Conservation (phyloP, 2,113 vertebrate genomes). For the Neolamprologus falcicula region DNA sequence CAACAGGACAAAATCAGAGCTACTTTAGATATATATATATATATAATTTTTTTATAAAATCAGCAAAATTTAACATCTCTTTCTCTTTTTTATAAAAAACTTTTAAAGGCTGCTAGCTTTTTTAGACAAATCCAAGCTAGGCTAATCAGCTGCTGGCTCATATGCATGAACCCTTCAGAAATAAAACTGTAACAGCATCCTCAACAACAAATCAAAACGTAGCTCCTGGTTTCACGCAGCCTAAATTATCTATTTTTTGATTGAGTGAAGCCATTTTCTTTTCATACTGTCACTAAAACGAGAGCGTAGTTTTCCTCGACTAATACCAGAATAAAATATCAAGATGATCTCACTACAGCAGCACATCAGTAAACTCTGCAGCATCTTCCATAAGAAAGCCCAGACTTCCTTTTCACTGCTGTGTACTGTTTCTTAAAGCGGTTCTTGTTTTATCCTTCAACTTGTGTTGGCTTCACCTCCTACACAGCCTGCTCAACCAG, state of each 20-base stretch:
- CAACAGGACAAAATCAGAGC: neutral
- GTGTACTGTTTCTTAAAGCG: conserved; percentile 4
- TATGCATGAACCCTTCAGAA: neutral
- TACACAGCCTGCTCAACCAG: conserved; percentile 27
- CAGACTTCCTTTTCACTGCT: neutral
- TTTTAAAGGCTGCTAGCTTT: neutral
- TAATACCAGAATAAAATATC: neutral
- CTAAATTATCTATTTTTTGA: neutral
- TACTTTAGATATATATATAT: neutral
- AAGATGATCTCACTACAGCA: neutral
- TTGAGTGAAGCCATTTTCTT: neutral
- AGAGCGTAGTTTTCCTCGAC: neutral
- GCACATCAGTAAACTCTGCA: neutral
- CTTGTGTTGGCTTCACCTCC: conserved; percentile 25
- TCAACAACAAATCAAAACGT: neutral
- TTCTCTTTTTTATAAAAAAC: neutral
- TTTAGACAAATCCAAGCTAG: neutral
- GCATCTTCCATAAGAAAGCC: neutral
- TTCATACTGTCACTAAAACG: neutral
- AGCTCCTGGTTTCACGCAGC: neutral
- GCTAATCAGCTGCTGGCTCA: neutral
- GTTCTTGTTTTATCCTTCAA: conserved; percentile 17
- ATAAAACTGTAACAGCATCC: neutral
- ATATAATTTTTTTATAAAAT: neutral
- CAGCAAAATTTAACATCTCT: neutral